Conservation (phyloP, 1,140 invertebrate species). For the Drosophila mauritiana region DNA sequence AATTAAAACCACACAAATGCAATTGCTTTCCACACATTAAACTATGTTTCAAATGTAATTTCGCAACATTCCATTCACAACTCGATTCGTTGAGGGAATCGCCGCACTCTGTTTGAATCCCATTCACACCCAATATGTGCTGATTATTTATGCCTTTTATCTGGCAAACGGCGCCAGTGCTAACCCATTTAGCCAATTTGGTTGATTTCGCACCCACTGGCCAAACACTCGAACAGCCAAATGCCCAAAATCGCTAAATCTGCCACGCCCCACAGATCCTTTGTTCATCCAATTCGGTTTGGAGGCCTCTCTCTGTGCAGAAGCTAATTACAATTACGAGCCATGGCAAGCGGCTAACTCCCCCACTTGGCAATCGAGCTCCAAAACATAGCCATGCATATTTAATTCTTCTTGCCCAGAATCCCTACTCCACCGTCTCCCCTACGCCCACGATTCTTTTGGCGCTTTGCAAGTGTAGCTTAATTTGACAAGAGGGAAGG, state of each 20-base stretch:
- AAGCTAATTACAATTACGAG: conserved; percentile 74
- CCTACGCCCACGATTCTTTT: conserved; percentile 52
- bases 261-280: conserved; percentile 39
- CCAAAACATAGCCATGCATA: conserved; percentile 75
- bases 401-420: conserved; percentile 53
- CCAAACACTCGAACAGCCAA: neutral
- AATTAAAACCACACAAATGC: neutral
- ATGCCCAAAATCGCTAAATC: conserved; percentile 13
- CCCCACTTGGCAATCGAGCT: conserved; percentile 13
- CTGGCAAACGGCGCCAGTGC: conserved; percentile 27
- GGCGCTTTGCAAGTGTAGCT: conserved; percentile 76
- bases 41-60: neutral
- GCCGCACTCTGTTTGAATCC: conserved; percentile 24
- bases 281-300: conserved; percentile 55
- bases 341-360: conserved; percentile 6
- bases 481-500: conserved; percentile 52
- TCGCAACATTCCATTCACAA: neutral
- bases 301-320: conserved; percentile 12
- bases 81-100: conserved; percentile 4
- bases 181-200: conserved; percentile 75
- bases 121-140: conserved; percentile 35
- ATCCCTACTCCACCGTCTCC: neutral
- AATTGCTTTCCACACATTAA: neutral
- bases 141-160: conserved; percentile 66
- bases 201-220: conserved; percentile 45